Evolutionary conservation across 2,113 vertebrate genomes (phyloP), one percentile per base, ranked within the genome.

Genomic region (Bambusicola thoracicus): DNA sequence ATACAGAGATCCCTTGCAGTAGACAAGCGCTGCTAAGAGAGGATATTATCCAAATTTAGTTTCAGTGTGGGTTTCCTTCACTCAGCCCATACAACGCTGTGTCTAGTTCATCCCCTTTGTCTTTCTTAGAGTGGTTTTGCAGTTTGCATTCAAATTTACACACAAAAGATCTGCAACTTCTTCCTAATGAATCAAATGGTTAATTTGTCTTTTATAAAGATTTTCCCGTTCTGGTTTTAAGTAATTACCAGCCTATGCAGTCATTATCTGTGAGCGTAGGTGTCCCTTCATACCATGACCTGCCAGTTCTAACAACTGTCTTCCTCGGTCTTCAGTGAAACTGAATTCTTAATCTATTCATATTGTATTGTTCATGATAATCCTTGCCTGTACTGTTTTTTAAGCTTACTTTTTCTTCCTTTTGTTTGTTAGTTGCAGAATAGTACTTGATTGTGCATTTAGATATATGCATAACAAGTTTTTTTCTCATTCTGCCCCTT

Each of bases 181-280:
- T 93, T 85, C 3, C 8, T 93, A 56, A 89, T 73, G 70, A 89
- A 95, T 95, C 82, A 87, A 92, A 92, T 86, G 89, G 93, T 90
- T 92, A 92, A 94, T 97, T 96, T 93, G 63, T 90, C 61, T 95
- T 92, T 79, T 83, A 75, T 20, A 21, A 95, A 88, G 86, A 80
- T 96, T 94, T 91, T 91, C 95, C 74, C 73, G 15, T 93, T 89
- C 86, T 89, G 62, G 66, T 95, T 95, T 91, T 95, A 91, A 96
- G 89, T 95, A 96, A 95, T 95, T 93, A 84, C 93, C 69, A 68
- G 75, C 81, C 92, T 86, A 63, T 69, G 70, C 93, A 92, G 89
- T 91, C 8, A 51, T 95, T 96, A 92, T 81, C 96, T 94, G 86
- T 51, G 77, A 46, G 90, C 29, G 13, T 79, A 87, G 91, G 85